These are phyloP conservation scores for Chloroceryle aenea DNA, from an alignment of 2,113 vertebrate species.

Conservation along the genomic window DNA sequence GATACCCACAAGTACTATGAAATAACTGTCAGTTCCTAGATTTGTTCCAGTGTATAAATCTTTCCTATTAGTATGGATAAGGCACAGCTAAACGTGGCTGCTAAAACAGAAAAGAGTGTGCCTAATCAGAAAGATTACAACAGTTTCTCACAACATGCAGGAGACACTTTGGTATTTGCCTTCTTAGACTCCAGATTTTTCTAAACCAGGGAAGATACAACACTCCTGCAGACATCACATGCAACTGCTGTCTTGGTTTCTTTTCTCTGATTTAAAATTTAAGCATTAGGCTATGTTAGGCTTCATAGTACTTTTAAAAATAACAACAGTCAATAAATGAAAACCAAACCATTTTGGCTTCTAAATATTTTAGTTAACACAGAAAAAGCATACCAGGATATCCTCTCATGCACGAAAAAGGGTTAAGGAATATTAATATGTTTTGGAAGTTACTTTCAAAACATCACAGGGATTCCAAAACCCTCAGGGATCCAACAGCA, in stretches of 20 bases:
- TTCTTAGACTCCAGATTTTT: neutral
- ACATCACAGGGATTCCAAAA: neutral
- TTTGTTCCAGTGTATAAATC: neutral
- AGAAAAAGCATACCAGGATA: neutral
- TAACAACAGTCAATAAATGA: neutral
- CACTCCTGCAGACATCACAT: neutral
- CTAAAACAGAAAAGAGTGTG: neutral
- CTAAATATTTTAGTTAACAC: neutral
- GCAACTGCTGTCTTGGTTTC: neutral
- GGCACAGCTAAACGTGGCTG: neutral
- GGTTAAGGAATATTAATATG: neutral
- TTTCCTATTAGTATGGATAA: neutral
- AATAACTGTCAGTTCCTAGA: neutral
- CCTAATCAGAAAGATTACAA: neutral
- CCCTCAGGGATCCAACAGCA: neutral
- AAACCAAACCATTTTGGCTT: neutral
- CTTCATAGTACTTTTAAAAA: neutral
- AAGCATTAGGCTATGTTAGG: neutral
- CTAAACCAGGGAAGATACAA: neutral
- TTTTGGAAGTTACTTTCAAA: neutral
- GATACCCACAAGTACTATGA: neutral
- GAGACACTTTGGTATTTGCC: neutral
- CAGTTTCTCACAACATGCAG: neutral
- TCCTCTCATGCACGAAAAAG: neutral
- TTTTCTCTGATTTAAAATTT: neutral